These are phyloP conservation scores for Panurus biarmicus DNA, from an alignment of 2,113 vertebrate species.

Conservation along the genomic window DNA sequence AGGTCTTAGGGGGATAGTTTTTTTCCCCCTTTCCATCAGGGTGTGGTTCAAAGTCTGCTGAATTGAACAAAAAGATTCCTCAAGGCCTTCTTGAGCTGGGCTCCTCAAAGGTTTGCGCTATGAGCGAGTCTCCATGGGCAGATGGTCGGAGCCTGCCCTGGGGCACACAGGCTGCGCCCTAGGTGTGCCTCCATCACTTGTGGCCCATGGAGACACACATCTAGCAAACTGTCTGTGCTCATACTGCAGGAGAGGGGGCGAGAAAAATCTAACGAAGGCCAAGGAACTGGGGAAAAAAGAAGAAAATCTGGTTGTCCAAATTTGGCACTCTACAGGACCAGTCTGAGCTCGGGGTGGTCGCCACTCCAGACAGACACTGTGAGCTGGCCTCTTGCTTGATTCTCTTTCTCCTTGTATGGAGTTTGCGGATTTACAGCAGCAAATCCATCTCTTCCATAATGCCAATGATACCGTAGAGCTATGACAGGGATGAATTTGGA, in stretches of 20 bases:
- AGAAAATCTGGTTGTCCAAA: not conserved
- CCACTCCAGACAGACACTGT: not conserved
- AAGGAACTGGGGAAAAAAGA: not conserved
- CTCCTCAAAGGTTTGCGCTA: not conserved
- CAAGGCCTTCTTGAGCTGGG: not conserved
- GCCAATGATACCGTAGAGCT: not conserved
- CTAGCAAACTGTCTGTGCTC: not conserved
- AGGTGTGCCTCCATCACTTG: not conserved
- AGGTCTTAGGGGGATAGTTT: no score
- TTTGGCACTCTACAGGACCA: not conserved
- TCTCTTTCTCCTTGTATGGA: not conserved
- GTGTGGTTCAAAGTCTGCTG: not conserved
- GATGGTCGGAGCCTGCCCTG: not conserved
- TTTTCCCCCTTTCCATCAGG: not conserved
- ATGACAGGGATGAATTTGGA: not conserved
- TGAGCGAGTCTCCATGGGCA: not conserved
- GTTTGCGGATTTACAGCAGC: not conserved
- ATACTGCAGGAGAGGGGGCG: not conserved
- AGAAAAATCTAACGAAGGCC: not conserved
- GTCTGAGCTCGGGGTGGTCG: fast-evolving
- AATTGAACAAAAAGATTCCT: not conserved
- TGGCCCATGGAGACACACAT: not conserved
- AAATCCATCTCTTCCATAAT: not conserved
- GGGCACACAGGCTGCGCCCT: fast-evolving
- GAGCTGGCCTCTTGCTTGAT: not conserved